Evolutionary conservation across 2,113 vertebrate genomes (phyloP), one percentile per base, ranked within the genome.

Genomic region (Pterocles orientalis): DNA sequence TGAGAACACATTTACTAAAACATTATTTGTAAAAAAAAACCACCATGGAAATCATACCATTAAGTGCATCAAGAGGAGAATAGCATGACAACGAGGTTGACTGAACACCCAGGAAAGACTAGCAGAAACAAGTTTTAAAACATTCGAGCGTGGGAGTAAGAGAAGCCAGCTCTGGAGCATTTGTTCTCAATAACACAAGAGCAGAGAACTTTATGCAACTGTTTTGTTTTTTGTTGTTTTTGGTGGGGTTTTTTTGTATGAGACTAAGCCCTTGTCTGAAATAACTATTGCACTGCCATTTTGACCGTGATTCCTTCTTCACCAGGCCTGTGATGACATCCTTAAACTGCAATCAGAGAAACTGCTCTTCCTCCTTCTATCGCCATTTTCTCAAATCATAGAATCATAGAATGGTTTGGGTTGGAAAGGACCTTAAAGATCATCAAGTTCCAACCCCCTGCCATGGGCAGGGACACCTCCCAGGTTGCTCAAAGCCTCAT

Each of bases 1-100:
- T 95, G 95, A 90, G 95, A 97, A 86, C 58, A 47, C 11, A n/a
- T 97, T 96, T 82, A 88, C 70, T 89, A 51, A 88, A 97, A 93
- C 91, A 95, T 81, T 92, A 36, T 77, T 95, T 79, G 88, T 54
- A 82, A 72, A 92, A 77, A 94, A 94, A 95, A 41, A 41, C 41
- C 41, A 66, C 86, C 86, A 61, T 57, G 56, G 69, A 72, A 96
- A 85, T 82, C 45, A 18, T 19, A 64, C 17, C 48, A 75, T 16
- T 71, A 61, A 72, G 31, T 21, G 56, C 61, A 90, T 28, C 58
- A 82, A 66, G 64, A 58, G 34, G n/a, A 78, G 58, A 96, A 82
- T 7, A 94, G 26, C 48, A 9, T 1, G 9, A 79, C 20, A 70
- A 89, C 80, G 23, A 91, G 60, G 20, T 47, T 53, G 39, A 50